Evolutionary conservation across 2,888 invertebrate species (phyloP), one percentile per base, ranked within the genome.

Genomic region (Drosophila lacicola): DNA sequence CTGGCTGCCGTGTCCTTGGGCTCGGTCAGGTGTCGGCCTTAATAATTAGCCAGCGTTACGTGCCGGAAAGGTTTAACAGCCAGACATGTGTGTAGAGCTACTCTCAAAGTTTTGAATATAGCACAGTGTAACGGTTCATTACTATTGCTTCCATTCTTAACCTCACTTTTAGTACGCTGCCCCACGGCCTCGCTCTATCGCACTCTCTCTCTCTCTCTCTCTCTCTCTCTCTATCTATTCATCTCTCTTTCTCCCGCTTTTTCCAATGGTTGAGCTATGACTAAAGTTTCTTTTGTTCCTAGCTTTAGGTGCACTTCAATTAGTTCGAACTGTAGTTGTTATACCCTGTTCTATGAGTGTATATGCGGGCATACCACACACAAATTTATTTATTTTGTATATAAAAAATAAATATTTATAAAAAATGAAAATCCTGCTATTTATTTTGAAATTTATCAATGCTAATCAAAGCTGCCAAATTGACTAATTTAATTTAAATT

Each of bases 31-130:
- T 75, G 70, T 68, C 49, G 54, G 44, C 55, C 72, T 68, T 70
- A 75, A 85, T 85, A 85, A 85, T 82, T 82, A 76, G 78, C 64
- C 62, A 72, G 60, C 56, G 50, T 50, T 58, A 67, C 75, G 80
- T 80, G 69, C 37, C 51, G 41, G 66, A 75, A 65, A 47, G 58
- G 11, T 34, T 39, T 37, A 54, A 62, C 67, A 49, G 44, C 42
- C 17, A 37, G 34, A 54, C 47, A 67, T 55, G 58, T 44, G 65
- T 45, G 51, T 39, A 8, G 42, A n/a, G 13, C 25, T 25, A 37
- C 11, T 19, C 11, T 33, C 2, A 11, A 4, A 25, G 9, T 17
- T 42, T 44, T 36, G 19, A 29, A 44, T 45, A 19, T 36, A 9
- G 19, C 14, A 37, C 45, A 61, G 14, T 55, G 55, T 55, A 55